These are phyloP conservation scores for Magallana gigas DNA, from an alignment of 1,140 invertebrate species.

Conservation along the genomic window DNA sequence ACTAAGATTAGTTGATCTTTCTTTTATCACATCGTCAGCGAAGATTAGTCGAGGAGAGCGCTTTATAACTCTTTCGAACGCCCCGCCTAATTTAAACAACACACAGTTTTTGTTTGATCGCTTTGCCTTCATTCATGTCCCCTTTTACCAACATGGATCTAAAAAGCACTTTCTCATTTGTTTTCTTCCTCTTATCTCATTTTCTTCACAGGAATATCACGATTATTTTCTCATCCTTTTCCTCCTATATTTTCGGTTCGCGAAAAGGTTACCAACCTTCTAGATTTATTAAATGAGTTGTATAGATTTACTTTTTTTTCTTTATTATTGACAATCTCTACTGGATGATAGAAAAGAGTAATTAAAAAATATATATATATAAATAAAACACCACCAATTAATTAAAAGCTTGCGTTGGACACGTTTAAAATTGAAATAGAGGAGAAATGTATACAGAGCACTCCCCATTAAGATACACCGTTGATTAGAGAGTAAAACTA, in stretches of 20 bases:
- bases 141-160: neutral
- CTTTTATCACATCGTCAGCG: constrained; percentile 30
- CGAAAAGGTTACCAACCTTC: constrained; percentile 9
- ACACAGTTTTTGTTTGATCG: constrained; percentile 27
- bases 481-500: constrained; percentile 15
- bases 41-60: constrained; percentile 17
- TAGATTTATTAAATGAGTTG: neutral
- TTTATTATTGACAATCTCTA: neutral
- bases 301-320: neutral
- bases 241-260: neutral
- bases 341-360: neutral
- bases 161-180: constrained; percentile 20
- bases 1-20: constrained; percentile 36
- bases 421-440: constrained; percentile 16
- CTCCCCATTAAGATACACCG: constrained; percentile 18
- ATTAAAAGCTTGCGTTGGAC: constrained; percentile 13
- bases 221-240: neutral
- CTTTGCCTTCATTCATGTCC: neutral
- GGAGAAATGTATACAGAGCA: neutral
- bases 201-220: constrained; percentile 28
- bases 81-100: constrained; percentile 37
- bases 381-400: constrained; percentile 16
- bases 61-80: constrained; percentile 28
- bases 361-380: neutral
- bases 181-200: constrained; percentile 17